Conservation (phyloP, 2,113 vertebrate species). For the Malaclemys terrapin region DNA sequence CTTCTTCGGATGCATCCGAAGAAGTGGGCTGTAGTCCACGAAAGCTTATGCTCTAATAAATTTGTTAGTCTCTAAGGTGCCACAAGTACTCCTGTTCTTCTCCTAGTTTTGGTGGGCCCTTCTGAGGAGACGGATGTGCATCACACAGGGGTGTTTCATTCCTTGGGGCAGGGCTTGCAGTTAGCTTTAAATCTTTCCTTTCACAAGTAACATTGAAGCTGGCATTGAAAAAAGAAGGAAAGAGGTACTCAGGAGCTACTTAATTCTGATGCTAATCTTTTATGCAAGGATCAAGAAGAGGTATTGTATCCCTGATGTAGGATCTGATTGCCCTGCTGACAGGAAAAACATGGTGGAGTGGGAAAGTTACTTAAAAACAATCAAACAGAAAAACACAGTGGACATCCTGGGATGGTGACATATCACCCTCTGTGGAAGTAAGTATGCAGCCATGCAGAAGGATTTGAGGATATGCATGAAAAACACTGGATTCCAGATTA, state of each 20-base stretch:
- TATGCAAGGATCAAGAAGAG: neutral
- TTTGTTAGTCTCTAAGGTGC: too few relatives aligned
- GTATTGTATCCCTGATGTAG: neutral
- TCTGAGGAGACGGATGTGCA: neutral
- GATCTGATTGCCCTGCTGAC: neutral
- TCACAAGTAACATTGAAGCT: neutral
- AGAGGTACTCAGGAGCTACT: neutral
- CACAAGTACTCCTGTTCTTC: too few relatives aligned
- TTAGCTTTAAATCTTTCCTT: neutral
- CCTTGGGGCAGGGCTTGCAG: neutral
- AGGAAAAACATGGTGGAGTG: neutral
- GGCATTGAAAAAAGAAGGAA: neutral
- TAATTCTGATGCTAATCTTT: neutral
- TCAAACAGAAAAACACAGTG: fast-evolving
- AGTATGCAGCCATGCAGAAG: neutral
- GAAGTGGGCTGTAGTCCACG: too few relatives aligned
- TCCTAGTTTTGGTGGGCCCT: neutral
- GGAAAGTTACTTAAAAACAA: neutral
- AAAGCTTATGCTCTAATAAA: too few relatives aligned
- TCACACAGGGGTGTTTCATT: neutral
- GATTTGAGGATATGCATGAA: neutral
- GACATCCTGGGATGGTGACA: neutral
- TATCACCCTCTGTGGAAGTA: neutral
- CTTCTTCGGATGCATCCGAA: too few relatives aligned
- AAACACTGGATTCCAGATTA: neutral